Evolutionary conservation across 2,113 vertebrate species (phyloP), one percentile per base, ranked within the genome.

Genomic region (Procapra przewalskii): DNA sequence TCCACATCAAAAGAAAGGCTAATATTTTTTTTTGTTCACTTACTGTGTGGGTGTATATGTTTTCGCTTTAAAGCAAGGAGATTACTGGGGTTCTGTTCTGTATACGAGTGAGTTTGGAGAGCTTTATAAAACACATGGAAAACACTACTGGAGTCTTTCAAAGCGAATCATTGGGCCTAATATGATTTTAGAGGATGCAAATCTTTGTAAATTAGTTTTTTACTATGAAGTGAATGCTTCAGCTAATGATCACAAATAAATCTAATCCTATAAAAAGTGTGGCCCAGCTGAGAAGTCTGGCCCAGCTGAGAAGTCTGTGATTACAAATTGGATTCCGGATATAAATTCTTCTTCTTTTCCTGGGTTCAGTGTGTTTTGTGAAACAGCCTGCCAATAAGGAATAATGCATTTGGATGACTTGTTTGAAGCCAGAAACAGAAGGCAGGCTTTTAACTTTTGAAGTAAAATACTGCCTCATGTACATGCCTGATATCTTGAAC

Each of bases 161-260:
- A 96, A 96, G 43, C 7, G 45, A 80, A 82, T 67, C 25, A 10
- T 91, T 87, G 31, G 17, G 23, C 92, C 11, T 91, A 80, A 60
- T 88, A 85, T 67, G 43, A 97, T 96, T 98, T 96, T 40, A 79
- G 88, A 82, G 40, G 43, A 95, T 85, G 33, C 75, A 97, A 92
- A 96, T 95, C 81, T 94, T 96, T 91, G 23, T 95, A 97, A 95
- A 96, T 96, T 85, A 94, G 45, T 90, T 96, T 96, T 89, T 95
- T 67, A 87, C 75, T 92, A 89, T 64, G 94, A 94, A 97, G 7
- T 88, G 55, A 95, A 86, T 96, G 93, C 62, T 71, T 59, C 31
- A 91, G 77, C 60, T 98, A 87, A 91, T 94, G 50, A 48, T 93
- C 82, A 43, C 48, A 95, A 89, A 80, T 92, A 93, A 97, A 98